Base-by-base conservation (phyloP, 2,113 vertebrate genomes). In the Numida meleagris region DNA sequence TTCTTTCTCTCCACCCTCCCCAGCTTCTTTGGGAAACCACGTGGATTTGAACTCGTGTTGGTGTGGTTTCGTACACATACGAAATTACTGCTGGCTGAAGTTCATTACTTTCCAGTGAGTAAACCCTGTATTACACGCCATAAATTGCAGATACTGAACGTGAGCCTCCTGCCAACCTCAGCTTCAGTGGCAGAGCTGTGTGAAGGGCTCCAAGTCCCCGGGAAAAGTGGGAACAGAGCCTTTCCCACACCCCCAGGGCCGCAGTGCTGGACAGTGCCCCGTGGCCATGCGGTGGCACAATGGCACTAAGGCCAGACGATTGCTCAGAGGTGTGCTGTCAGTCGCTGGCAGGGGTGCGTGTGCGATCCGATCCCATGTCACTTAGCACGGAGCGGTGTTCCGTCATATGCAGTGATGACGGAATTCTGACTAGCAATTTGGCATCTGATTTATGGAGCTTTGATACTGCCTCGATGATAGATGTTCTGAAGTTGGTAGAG, bases 401-500 rank as follows among this genome's bases (percentile, higher is more conserved):
- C 9, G 18, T 50, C 93, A 45, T 81, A 25, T 17, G 16, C 33
- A 66, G 50, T 57, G 57, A 20, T n/a, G 42, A 21, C 38, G 23
- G 58, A 29, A 85, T 96, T 84, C 12, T 80, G 83, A 55, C 75
- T 61, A 89, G 57, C 51, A 53, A 50, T 78, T 46, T 81, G 88
- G 71, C 74, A 72, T 92, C 65, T 95, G 61, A 33, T 67, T 95
- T 95, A 77, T 94, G 94, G 87, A 96, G 89, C 92, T 85, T 74
- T 75, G 45, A 43, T 95, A 57, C 19, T 82, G 63, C 89, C 48
- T 88, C 90, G 34, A 33, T 95, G 70, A 57, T 80, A 71, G 20
- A n/a, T 27, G 21, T 84, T 92, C 89, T 95, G 59, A 93, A 94
- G 95, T 96, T 96, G 71, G 90, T 93, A 33, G 82, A 82, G 92